Evolutionary conservation across 2,888 invertebrate genomes (phyloP).

Genomic region (Stomorhina lunata): DNA sequence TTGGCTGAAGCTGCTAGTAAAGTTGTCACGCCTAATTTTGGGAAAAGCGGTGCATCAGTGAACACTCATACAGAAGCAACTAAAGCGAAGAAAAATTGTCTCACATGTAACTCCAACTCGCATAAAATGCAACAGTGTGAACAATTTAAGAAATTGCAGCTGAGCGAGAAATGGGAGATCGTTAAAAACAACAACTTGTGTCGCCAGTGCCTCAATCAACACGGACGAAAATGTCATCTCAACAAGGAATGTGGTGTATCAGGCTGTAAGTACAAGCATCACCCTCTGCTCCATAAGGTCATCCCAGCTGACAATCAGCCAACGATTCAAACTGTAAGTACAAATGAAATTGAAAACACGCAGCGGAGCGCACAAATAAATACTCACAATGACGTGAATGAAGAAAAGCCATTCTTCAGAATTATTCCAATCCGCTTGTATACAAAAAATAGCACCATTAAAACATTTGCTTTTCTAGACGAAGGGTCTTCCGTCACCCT

Average conservation of each 20-base stretch:
- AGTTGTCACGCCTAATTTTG: too few species aligned
- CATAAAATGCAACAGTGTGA: slow-evolving; percentile 1
- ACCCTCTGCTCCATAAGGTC: too few species aligned
- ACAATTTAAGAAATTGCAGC: neutral
- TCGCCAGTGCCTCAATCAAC: neutral
- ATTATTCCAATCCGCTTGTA: too few species aligned
- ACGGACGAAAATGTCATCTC: neutral
- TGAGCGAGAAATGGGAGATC: neutral
- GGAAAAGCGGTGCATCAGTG: neutral
- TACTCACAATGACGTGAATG: neutral
- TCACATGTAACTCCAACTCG: neutral
- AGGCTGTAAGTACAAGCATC: too few species aligned
- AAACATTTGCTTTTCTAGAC: too few species aligned
- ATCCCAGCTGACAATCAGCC: too few species aligned
- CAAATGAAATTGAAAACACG: neutral
- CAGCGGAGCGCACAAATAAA: neutral
- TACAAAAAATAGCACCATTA: too few species aligned
- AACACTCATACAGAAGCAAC: slow-evolving; percentile 6
- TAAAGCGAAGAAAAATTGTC: neutral
- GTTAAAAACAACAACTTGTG: too few species aligned
- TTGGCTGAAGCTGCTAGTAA: slow-evolving; percentile 3
- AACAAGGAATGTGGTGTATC: too few species aligned
- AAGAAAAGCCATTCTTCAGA: too few species aligned
- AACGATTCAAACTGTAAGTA: too few species aligned
- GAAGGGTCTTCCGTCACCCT: slow-evolving; percentile 45